Evolutionary conservation across 2,113 vertebrate species (phyloP), one percentile per base, ranked within the genome.

Genomic region (Promerops cafer): DNA sequence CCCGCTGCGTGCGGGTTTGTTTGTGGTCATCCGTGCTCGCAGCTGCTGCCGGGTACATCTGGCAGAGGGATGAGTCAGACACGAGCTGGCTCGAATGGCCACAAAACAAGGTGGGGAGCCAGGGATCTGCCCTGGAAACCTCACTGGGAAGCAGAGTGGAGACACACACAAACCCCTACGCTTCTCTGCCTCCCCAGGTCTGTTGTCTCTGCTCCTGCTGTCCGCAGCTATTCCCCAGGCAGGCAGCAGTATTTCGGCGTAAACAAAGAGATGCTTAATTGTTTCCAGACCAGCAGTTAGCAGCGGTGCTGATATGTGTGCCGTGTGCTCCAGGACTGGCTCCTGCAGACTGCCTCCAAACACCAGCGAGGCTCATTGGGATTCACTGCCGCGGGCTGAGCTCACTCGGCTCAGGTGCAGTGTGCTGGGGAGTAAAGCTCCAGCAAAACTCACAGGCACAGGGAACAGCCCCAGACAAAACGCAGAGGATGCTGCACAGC

Each of bases 1-100:
- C 44, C 57, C 28, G 19, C 26, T 0, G 2, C 0, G 0, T 7
- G 11, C 0, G 5, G 10, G 4, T 40, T 39, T 21, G 27, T 71
- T 53, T 82, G 87, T 61, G 91, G 87, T 9, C 60, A 68, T 71
- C 89, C 65, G 3, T 9, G 40, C 65, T 68, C 72, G 40, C 77
- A 53, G 87, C 83, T 94, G 86, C 82, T 89, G 85, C 59, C 0
- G 7, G 66, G 8, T 23, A 19, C 66, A 37, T 53, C 33, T 88
- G 79, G 63, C 79, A 82, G n/a, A 21, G 75, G 70, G 37, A 33
- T 1, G 14, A 74, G 56, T 59, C 57, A 53, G 60, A 30, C 3
- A 1, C 1, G 0, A 30, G n/a, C 52, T 81, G 87, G 40, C 39
- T 81, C 21, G 54, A 35, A 30, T 0, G 4, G 70, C 61, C 4